Percentiles rank a stretch among this genome's conserved stretches.
Conservation (phyloP, 2,797 vertebrate genomes). For the Gallinago nigripennis region DNA sequence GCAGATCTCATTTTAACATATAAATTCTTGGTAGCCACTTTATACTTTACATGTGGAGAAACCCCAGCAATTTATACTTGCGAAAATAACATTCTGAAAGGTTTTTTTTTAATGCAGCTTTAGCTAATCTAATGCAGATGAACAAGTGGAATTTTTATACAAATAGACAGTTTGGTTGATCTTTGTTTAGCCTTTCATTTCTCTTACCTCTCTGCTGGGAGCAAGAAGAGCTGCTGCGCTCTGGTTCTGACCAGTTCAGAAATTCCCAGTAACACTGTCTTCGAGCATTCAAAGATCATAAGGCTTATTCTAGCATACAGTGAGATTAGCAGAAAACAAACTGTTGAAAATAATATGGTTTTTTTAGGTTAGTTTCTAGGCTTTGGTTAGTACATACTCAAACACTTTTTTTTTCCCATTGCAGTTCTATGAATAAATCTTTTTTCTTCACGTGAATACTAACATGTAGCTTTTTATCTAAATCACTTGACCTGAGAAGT, state of each 20-base stretch:
- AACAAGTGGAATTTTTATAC: background rate
- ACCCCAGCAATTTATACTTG: background rate
- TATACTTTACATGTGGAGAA: background rate
- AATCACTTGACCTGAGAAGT: conserved; percentile 25
- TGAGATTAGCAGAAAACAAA: background rate
- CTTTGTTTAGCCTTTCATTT: background rate
- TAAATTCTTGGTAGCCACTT: background rate
- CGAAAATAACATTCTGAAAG: background rate
- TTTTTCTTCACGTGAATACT: background rate
- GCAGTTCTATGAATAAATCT: background rate
- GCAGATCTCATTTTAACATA: background rate
- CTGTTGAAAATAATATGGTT: background rate
- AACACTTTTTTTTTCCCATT: background rate
- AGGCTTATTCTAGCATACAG: background rate
- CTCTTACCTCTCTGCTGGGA: background rate
- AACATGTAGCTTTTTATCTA: background rate
- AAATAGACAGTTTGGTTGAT: background rate
- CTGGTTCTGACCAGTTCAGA: background rate
- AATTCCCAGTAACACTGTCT: background rate
- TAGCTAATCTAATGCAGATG: background rate
- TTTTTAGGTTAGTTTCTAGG: background rate
- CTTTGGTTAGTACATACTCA: background rate
- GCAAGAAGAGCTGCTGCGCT: background rate
- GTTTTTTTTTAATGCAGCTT: background rate
- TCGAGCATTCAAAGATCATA: background rate